Base-by-base conservation (phyloP, 2,888 invertebrate genomes). In the Drosophila putrida region DNA sequence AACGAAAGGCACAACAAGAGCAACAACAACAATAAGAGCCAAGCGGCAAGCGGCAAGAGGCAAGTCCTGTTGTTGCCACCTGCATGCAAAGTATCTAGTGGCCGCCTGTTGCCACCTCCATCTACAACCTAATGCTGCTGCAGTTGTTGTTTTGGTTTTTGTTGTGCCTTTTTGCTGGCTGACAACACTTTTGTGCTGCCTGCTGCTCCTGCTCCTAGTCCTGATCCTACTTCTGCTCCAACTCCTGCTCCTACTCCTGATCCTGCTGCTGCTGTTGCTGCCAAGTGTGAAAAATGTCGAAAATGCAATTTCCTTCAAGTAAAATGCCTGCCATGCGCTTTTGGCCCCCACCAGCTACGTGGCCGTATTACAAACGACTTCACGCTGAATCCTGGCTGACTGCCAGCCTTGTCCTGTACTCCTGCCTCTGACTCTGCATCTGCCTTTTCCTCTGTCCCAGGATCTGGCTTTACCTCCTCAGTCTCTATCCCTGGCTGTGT, bases 281-380 rank as follows among this genome's bases (percentile, higher is more conserved):
- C 82, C 84, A 87, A 83, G 86, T 87, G 89, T 89, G 85, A 82
- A 89, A 89, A 89, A 87, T 87, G 88, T 87, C 89, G 88, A 84
- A 87, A 87, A 87, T 87, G 87, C 87, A 87, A 87, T 87, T 87
- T 87, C 87, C 87, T 87, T 87, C 81, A 87, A 87, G 89, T 87
- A 87, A 87, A 87, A 87, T 89, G 89, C 87, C 89, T 87, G 87
- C 87, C 89, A 79, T 89, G 85, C 89, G 89, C 89, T 88, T 87
- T 88, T 87, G 71, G 71, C 75, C 33, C 51, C 41, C 51, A 54
- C 46, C 31, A 47, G 70, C 67, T 80, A 85, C 85, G 83, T 88
- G 86, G 88, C 77, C 80, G 85, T 78, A 79, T 79, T 83, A 83
- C 83, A 84, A 83, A 83, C 85, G 88, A 83, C 83, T 78, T 71